These are phyloP conservation scores for Rissa tridactyla DNA, from an alignment of 2,113 vertebrate species.

Conservation along the genomic window DNA sequence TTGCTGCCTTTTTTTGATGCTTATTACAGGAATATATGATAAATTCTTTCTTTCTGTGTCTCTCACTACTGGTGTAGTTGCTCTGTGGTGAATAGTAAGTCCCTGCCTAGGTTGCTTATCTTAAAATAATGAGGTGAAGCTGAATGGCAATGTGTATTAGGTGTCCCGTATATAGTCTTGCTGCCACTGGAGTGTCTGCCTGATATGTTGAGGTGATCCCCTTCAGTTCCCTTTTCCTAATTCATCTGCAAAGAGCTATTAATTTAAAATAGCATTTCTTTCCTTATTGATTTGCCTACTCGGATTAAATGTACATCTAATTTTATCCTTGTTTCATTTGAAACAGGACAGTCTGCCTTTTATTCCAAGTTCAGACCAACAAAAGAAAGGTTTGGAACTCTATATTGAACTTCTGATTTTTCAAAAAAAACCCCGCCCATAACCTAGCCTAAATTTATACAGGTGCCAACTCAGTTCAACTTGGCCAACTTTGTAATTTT, in stretches of 20 bases:
- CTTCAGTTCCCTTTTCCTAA: not conserved
- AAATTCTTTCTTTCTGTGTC: not conserved
- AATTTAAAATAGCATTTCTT: not conserved
- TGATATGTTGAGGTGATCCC: not conserved
- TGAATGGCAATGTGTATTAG: not conserved
- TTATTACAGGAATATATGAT: not conserved
- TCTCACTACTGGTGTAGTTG: not conserved
- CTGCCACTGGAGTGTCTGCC: not conserved
- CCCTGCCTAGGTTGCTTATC: not conserved
- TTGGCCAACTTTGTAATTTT: not conserved
- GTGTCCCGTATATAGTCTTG: not conserved
- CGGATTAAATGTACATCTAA: not conserved
- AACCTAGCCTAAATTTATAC: not conserved
- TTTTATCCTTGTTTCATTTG: not conserved
- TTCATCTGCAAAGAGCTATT: not conserved
- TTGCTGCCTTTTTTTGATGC: not conserved
- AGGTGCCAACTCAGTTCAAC: slow-evolving; percentile 25
- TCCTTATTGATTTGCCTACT: not conserved
- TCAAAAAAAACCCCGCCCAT: not conserved
- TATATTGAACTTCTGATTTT: not conserved
- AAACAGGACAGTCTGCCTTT: not conserved
- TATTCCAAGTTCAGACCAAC: not conserved
- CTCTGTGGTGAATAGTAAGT: not conserved
- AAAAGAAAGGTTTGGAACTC: not conserved
- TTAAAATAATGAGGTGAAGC: not conserved